A percentile compares a stretch with the other conserved stretches of the same genome.
Evolutionary conservation across 1,140 invertebrate species (phyloP).

Genomic region (Orius laevigatus): DNA sequence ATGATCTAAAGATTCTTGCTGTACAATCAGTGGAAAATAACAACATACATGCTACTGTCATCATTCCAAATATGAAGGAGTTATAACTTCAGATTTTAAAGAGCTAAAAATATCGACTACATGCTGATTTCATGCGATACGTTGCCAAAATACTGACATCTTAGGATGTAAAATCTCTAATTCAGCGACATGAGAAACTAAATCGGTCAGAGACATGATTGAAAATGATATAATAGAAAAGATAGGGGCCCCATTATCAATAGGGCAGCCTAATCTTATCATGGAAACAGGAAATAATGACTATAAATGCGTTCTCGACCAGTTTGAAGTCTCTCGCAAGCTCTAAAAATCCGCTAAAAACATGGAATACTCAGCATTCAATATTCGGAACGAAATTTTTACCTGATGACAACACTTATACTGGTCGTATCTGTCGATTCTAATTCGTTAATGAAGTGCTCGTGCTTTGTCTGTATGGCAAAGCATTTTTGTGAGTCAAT

Average conservation of each 20-base stretch:
- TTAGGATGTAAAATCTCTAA: not conserved
- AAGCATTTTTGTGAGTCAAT: conserved; percentile 14
- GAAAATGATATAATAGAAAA: conserved; percentile 1
- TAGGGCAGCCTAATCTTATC: no score
- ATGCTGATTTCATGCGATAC: no score
- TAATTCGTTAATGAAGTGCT: conserved; percentile 44
- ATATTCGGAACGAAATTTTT: conserved; percentile 16
- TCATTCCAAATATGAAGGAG: no score
- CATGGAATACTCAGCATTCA: not conserved
- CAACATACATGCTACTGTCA: no score
- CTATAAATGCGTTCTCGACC: not conserved
- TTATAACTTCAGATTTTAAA: no score
- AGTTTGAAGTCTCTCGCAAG: not conserved
- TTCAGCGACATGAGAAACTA: not conserved
- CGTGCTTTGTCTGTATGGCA: conserved; percentile 25
- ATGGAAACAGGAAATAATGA: no score
- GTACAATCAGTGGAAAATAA: no score
- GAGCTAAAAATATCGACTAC: no score
- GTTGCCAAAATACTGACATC: no score
- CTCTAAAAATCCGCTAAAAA: conserved; percentile 2
- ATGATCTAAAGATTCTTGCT: no score
- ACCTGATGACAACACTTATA: conserved; percentile 46
- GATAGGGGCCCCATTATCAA: not conserved
- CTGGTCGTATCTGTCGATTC: conserved; percentile 44
- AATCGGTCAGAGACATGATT: not conserved